Conservation (phyloP, 1,140 invertebrate genomes). For the Drosophila virilis region DNA sequence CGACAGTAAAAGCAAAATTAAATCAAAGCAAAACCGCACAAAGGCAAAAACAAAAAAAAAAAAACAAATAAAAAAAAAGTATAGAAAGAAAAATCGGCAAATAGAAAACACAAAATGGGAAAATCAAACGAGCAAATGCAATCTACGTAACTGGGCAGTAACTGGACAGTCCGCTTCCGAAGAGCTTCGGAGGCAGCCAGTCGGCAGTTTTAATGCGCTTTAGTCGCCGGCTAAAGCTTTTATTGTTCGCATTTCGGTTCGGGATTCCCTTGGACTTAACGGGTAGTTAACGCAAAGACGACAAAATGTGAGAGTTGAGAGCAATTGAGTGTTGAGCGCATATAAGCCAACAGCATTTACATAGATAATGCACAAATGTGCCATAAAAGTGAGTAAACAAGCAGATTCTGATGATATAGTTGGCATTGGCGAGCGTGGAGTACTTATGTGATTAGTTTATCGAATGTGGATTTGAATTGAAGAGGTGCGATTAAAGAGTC, state of each 20-base stretch:
- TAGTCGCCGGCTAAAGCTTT: slow-evolving; percentile 44
- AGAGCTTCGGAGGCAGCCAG: background rate
- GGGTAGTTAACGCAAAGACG: slow-evolving; percentile 49
- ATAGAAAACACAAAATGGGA: slow-evolving; percentile 27
- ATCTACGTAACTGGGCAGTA: slow-evolving; percentile 52
- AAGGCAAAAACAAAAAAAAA: slow-evolving; percentile 8
- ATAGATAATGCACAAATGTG: slow-evolving; percentile 12
- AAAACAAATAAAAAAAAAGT: slow-evolving; percentile 1
- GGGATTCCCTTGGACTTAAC: slow-evolving; percentile 53
- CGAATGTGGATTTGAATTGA: background rate
- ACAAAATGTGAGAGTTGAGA: background rate
- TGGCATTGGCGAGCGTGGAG: background rate
- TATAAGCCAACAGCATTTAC: slow-evolving; percentile 25
- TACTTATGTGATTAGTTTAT: slow-evolving; percentile 1
- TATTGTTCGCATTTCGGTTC: slow-evolving; percentile 39
- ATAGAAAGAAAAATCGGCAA: slow-evolving; percentile 5
- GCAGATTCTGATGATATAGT: background rate
- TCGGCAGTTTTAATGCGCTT: slow-evolving; percentile 56
- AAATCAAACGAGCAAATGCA: slow-evolving; percentile 60
- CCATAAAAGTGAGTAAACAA: slow-evolving; percentile 19
- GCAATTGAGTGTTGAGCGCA: slow-evolving; percentile 15
- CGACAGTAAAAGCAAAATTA: slow-evolving; percentile 62
- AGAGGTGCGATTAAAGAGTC: background rate
- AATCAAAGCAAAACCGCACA: slow-evolving; percentile 77
- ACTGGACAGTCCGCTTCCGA: background rate